Evolutionary conservation across 2,888 invertebrate genomes (phyloP), one percentile per base, ranked within the genome.

Genomic region (Callyntrura guangdongensis): DNA sequence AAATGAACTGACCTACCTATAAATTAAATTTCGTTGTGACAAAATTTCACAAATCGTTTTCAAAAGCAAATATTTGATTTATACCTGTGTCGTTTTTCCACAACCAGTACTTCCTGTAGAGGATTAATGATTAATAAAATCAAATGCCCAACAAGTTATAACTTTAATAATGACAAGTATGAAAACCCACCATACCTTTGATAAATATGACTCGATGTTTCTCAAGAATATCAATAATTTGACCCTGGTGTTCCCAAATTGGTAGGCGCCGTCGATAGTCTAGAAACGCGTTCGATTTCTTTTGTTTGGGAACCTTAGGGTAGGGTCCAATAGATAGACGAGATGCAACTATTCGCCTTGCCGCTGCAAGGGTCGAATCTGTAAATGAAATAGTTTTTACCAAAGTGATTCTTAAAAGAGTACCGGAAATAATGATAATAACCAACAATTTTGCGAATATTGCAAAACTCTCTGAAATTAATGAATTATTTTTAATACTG

Each of bases 41-140:
- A 36, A 36, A 53, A n/a, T n/a, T n/a, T n/a, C n/a, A n/a, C n/a
- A 36, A 36, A 20, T 67, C 6, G 0, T 25, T 25, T 25, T 94
- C 91, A 79, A 93, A n/a, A n/a, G 20, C n/a, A n/a, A 83, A 14
- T 61, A 83, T 74, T 36, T 36, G 12, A 17, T 6, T 27, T 92
- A 89, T 94, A 96, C 96, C 96, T 99, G 99, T 0, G 99, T 99
- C 0, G 99, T 98, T 96, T 99, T 99, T 0, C 99, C 99, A 86
- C 97, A 98, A 0, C 99, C 99, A 0, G 99, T 99, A 94, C 98
- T 98, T 0, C 96, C 96, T 91, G 56, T 95, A 94, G n/a, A 36
- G n/a, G 27, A 69, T 14, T 6, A 22, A n/a, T 25, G 9, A n/a
- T n/a, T 53, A 12, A 53, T 53, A 53, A 53, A 61, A 17, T n/a